phyloP scores from a whole-genome alignment of 2,888 invertebrate genomes.

The Slavum lentiscoides region DNA sequence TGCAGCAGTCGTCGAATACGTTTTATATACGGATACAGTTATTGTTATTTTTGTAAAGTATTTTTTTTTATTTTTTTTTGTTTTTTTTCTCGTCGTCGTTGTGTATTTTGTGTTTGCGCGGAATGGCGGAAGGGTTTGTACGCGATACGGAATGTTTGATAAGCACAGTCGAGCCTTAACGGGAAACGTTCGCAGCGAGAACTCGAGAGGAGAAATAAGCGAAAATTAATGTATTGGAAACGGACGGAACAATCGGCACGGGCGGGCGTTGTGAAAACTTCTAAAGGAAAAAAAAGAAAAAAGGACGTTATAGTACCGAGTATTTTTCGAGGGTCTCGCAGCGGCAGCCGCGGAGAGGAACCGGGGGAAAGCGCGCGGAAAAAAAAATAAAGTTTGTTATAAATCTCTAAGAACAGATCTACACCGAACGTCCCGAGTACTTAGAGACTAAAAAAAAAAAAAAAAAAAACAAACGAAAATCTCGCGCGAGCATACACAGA shows the following conservation, averaged over 20 bases:
- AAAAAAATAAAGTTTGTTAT: constrained; percentile 46
- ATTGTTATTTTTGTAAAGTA: neutral
- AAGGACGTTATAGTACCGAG: neutral
- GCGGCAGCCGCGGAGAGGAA: constrained; percentile 1
- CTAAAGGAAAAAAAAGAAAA: no score
- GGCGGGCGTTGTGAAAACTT: constrained; percentile 42
- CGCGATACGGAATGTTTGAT: constrained; percentile 42
- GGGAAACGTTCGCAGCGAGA: constrained; percentile 22
- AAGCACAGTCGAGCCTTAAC: constrained; percentile 34
- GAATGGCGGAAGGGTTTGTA: neutral
- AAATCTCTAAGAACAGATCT: constrained; percentile 38
- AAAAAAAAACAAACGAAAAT: constrained; percentile 33
- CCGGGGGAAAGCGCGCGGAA: no score
- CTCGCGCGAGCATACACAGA: neutral
- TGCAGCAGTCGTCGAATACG: no score
- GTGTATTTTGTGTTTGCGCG: constrained; percentile 5
- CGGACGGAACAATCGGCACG: constrained; percentile 48
- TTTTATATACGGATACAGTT: no score
- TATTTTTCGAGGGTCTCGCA: constrained; percentile 9
- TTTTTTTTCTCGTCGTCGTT: neutral
- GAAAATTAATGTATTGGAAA: constrained; percentile 53
- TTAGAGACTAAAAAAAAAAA: constrained; percentile 27
- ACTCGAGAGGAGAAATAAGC: constrained; percentile 34
- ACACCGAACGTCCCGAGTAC: constrained; percentile 21
- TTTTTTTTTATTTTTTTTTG: neutral